Conservation (phyloP, 2,113 vertebrate genomes). For the Lasiurus borealis region DNA sequence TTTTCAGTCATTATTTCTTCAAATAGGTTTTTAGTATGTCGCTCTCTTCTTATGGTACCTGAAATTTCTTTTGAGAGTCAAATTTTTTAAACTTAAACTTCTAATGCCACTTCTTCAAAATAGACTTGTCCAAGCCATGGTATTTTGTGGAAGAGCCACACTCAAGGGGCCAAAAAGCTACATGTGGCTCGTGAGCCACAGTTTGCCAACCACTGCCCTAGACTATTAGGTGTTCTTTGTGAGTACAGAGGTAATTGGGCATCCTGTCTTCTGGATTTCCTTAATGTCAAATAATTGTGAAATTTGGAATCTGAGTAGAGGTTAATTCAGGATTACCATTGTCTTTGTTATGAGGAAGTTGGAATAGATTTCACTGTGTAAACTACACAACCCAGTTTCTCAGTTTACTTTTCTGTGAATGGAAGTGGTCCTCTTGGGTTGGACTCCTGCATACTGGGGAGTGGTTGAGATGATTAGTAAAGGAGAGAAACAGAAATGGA, state of each 20-base stretch:
- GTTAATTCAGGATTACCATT: slow-evolving; percentile 7
- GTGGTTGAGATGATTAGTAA: background rate
- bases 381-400: background rate
- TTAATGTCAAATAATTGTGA: slow-evolving; percentile 17
- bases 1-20: too few relatives aligned
- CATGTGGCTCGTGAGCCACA: too few relatives aligned
- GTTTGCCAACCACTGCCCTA: background rate
- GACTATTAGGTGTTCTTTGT: background rate
- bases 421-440: background rate
- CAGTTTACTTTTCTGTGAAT: background rate
- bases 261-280: slow-evolving; percentile 40
- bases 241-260: background rate
- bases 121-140: too few relatives aligned
- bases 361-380: background rate
- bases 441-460: background rate
- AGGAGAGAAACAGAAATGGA: background rate
- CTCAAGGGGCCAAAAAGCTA: too few relatives aligned
- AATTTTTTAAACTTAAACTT: too few relatives aligned
- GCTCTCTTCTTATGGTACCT: too few relatives aligned
- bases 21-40: too few relatives aligned
- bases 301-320: background rate
- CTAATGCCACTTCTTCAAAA: too few relatives aligned
- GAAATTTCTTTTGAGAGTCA: too few relatives aligned
- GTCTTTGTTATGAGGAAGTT: slow-evolving; percentile 21
- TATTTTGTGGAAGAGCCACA: too few relatives aligned